phyloP scores from a whole-genome alignment of 1,140 invertebrate species.

The Andrena cerasifolii region DNA sequence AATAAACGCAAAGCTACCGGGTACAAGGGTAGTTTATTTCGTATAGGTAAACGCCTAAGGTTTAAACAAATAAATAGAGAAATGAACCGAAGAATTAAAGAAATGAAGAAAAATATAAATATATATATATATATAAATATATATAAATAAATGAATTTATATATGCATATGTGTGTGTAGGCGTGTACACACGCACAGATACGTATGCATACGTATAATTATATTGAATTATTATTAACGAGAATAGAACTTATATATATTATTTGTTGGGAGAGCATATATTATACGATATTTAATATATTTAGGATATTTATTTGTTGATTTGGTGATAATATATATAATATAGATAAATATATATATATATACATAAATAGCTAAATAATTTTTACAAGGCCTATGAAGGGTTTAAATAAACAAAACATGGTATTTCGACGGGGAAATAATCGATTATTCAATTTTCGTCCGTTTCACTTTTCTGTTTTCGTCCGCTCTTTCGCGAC shows the following conservation, averaged over 20 bases:
- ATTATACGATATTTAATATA: conserved; percentile 79
- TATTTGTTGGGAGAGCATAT: conserved; percentile 80
- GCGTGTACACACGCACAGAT: conserved; percentile 23
- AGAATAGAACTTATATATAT: conserved; percentile 70
- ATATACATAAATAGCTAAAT: conserved; percentile 53
- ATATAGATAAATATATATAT: conserved; percentile 48
- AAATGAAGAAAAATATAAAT: conserved; percentile 53
- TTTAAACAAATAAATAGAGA: conserved; percentile 70
- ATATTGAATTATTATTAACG: conserved; percentile 52
- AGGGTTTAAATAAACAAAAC: conserved; percentile 56
- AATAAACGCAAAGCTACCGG: conserved; percentile 71
- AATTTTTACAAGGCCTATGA: conserved; percentile 75
- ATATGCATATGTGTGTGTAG: conserved; percentile 61
- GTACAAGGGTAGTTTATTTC: conserved; percentile 80
- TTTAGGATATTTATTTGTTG: conserved; percentile 82
- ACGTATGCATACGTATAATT: conserved; percentile 41
- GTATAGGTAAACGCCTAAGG: conserved; percentile 77
- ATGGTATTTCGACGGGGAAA: conserved; percentile 48
- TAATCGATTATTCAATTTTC: conserved; percentile 26
- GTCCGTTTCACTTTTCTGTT: no score
- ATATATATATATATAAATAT: conserved; percentile 55
- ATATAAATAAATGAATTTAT: conserved; percentile 63
- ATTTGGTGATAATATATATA: conserved; percentile 76
- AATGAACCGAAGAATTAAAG: conserved; percentile 52
- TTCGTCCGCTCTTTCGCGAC: no score